Evolutionary conservation across 2,888 invertebrate species (phyloP), one percentile per base, ranked within the genome.

Genomic region (Amiota communis): DNA sequence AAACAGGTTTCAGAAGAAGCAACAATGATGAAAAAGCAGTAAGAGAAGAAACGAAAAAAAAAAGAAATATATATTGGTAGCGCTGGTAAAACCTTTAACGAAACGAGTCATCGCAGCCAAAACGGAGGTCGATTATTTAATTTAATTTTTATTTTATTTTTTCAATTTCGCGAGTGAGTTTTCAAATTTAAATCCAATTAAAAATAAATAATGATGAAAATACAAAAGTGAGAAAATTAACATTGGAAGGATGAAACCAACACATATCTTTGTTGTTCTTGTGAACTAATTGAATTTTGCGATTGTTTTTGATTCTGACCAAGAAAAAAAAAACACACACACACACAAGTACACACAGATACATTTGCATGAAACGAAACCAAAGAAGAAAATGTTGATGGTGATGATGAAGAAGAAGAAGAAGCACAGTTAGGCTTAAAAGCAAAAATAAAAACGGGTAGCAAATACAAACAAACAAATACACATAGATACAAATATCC

Each of bases 1-100:
- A 51, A 76, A 83, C 86, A 85, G 86, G 84, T 83, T 85, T 83
- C 78, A 81, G 86, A 80, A 86, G 86, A 84, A 79, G 80, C 72
- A 65, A 61, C 53, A 82, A 68, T 68, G 36, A 36, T 36, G 67
- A 53, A 68, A 53, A 68, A 53, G 51, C 51, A 68, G 51, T 68
- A 51, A 68, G 53, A 68, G 17, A 17, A 47, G 49, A 68, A 79
- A 81, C 53, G 17, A 17, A 47, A 20, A 68, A 79, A 81, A 81
- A 83, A 17, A 84, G 78, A 80, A 81, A 81, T 84, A 80, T 76
- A 3, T 77, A 78, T 67, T 53, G 51, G 51, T 68, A 13, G 23
- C 23, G 23, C 23, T 68, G 65, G 17, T 83, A 82, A 83, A 20
- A 17, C 82, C 83, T 84, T 85, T 83, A 84, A 83, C 84, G 83